Evolutionary conservation across 1,140 invertebrate genomes (phyloP), one percentile per base, ranked within the genome.

Genomic region (Himalopsyche phryganea): DNA sequence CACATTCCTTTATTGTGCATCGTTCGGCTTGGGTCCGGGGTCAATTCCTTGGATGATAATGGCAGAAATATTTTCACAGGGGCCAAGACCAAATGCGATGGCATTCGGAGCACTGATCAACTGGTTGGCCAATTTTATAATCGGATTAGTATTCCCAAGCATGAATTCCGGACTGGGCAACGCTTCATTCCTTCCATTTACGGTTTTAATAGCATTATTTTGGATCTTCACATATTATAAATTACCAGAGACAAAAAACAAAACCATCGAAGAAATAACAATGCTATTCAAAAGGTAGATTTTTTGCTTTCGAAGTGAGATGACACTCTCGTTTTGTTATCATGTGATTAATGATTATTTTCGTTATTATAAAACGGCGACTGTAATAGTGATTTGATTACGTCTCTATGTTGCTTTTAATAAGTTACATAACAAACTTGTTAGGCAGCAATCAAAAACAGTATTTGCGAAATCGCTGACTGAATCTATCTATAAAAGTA

Each of bases 1-100:
- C 52, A 94, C 91, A 1, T 80, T 96, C 46, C 77, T 86, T 65
- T 96, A 93, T 75, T 93, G 96, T 20, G 88, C 91, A 40, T 95
- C 93, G 80, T 97, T 96, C 73, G 93, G 92, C 6, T 85, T 96
- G 18, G 94, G 94, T 1, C 91, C 87, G 40, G 90, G 94, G 52
- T 94, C 94, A 1, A 97, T 98, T 68, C 94, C 96, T 0, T 98
- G 94, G 94, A 91, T 98, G 86, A 97, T 97, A 63, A 91, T 94
- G 32, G 92, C 94, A 7, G 96, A 98, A 72, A 78, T 98, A 49
- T 98, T 98, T 74, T 89, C 92, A 3, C 94, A 97, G 75, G 92
- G 91, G 36, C 89, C 94, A 13, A 80, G 94, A 60, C 91, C 94
- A 17, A 91, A 92, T 15, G 95, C 95, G 50, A 96, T 96, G 81